A percentile compares a stretch with the other conserved stretches of the same genome.
These are phyloP conservation scores for Cetoscarus ocellatus DNA, from an alignment of 2,797 vertebrate species.

Conservation along the genomic window DNA sequence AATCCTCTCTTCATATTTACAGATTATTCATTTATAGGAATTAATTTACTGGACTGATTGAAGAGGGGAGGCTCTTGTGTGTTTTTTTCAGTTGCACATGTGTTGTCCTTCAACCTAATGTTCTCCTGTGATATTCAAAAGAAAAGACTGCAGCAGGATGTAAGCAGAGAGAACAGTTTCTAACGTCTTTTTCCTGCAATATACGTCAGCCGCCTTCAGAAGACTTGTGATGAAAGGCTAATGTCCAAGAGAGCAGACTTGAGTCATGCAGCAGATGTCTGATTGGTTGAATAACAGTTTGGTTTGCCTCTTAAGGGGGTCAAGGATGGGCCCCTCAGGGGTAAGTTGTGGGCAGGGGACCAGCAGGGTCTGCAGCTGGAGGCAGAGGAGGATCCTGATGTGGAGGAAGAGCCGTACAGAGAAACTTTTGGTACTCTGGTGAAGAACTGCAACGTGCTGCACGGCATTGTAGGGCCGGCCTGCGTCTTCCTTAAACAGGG, in stretches of 20 bases:
- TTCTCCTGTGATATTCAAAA: too few relatives aligned
- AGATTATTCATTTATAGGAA: too few relatives aligned
- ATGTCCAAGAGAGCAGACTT: slow-evolving; percentile 23
- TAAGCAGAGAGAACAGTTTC: too few relatives aligned
- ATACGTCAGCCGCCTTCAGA: too few relatives aligned
- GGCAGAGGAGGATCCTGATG: slow-evolving; percentile 54
- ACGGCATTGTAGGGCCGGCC: slow-evolving; percentile 83
- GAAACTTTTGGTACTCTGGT: slow-evolving; percentile 71
- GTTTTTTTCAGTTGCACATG: too few relatives aligned
- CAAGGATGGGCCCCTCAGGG: slow-evolving; percentile 44
- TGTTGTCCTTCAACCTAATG: too few relatives aligned
- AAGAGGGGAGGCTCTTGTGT: too few relatives aligned
- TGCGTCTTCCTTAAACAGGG: slow-evolving; percentile 93
- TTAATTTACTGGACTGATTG: too few relatives aligned
- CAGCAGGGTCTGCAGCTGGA: slow-evolving; percentile 39
- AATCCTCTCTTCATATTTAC: too few relatives aligned
- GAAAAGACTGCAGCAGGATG: too few relatives aligned
- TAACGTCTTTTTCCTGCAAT: too few relatives aligned
- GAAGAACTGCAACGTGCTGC: slow-evolving; percentile 83
- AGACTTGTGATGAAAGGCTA: slow-evolving; percentile 25
- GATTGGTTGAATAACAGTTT: slow-evolving; percentile 46
- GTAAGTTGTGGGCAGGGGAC: slow-evolving; percentile 39
- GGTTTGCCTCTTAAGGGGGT: slow-evolving; percentile 72
- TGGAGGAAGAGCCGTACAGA: slow-evolving; percentile 52
- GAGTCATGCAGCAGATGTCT: background rate